Base-by-base conservation (phyloP, 2,797 vertebrate species). In the Melanotaenia trifasciata region DNA sequence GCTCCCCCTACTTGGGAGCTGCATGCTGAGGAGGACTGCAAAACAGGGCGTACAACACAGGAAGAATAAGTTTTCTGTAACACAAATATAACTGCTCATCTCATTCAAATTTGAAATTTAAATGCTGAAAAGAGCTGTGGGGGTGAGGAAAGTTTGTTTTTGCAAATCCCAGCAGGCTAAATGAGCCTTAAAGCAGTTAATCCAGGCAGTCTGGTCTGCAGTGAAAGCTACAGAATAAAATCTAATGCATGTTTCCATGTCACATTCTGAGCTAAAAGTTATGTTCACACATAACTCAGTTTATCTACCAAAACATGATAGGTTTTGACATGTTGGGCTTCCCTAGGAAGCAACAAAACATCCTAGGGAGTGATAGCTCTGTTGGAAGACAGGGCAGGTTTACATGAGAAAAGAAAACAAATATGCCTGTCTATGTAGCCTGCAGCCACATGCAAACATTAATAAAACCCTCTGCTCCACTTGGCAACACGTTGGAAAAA, bases 81-180 rank as follows among this genome's bases (percentile, higher is more conserved):
- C 43, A 59, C 58, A 4, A 51, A 0, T 7, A 5, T 66, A 26
- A 18, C 24, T 28, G 60, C 22, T 68, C 0, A 30, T 57, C 63
- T 60, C 28, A 58, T 4, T 35, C 13, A 47, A 73, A 81, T 74
- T 51, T 75, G 13, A 72, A 64, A 70, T 79, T 80, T 38, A 75
- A 75, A 79, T 73, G 45, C n/a, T 35, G 32, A 18, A 56, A 62
- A 59, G 4, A 54, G 45, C 35, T 6, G 8, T 0, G 1, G 36
- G 53, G n/a, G 1, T 16, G 40, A n/a, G 18, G 9, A 45, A 30
- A 16, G 30, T 47, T 50, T 7, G n/a, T 26, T 59, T 43, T 28
- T 60, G 14, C 47, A 45, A 50, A 36, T 35, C 64, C 1, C 38
- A 64, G 5, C 13, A 18, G 3, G 22, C 5, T 20, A 51, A 36